phyloP scores from a whole-genome alignment of 2,888 invertebrate genomes.

The Phorcus lineatus region DNA sequence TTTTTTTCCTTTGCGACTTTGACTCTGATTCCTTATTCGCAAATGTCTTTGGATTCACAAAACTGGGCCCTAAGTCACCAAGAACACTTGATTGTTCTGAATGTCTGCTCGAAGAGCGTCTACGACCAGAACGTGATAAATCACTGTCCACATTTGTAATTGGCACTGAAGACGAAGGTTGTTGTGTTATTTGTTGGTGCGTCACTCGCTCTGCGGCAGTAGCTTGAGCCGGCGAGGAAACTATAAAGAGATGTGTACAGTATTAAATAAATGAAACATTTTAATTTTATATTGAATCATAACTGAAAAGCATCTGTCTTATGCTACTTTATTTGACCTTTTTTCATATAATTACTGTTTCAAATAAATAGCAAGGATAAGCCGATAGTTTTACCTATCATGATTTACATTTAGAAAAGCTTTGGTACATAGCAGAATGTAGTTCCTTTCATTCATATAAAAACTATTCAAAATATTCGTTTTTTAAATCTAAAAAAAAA shows the following conservation, averaged over 20 bases:
- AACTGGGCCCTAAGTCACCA: slow-evolving; percentile 35
- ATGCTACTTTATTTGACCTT: too few relatives aligned
- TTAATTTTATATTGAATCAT: too few relatives aligned
- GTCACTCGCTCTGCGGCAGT: slow-evolving; percentile 59
- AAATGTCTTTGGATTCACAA: not conserved
- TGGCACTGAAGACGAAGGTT: slow-evolving; percentile 38
- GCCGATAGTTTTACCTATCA: too few relatives aligned
- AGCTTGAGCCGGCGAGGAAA: slow-evolving; percentile 67
- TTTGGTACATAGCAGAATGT: too few relatives aligned
- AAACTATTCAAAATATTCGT: too few relatives aligned
- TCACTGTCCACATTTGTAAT: slow-evolving; percentile 17
- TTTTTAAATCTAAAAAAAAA: too few relatives aligned
- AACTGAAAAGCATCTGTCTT: too few relatives aligned
- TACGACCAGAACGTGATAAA: not conserved
- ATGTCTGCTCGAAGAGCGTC: slow-evolving; percentile 23
- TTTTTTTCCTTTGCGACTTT: slow-evolving; percentile 37
- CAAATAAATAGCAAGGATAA: too few relatives aligned
- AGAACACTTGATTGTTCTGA: slow-evolving; percentile 45
- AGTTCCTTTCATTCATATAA: too few relatives aligned
- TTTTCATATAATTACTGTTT: too few relatives aligned
- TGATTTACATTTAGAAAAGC: too few relatives aligned
- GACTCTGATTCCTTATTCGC: slow-evolving; percentile 29
- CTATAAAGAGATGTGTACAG: slow-evolving; percentile 43
- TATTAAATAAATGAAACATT: too few relatives aligned
- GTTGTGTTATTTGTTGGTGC: slow-evolving; percentile 35